phyloP scores from a whole-genome alignment of 2,888 invertebrate species.

The Prosopocoilus inquinatus region DNA sequence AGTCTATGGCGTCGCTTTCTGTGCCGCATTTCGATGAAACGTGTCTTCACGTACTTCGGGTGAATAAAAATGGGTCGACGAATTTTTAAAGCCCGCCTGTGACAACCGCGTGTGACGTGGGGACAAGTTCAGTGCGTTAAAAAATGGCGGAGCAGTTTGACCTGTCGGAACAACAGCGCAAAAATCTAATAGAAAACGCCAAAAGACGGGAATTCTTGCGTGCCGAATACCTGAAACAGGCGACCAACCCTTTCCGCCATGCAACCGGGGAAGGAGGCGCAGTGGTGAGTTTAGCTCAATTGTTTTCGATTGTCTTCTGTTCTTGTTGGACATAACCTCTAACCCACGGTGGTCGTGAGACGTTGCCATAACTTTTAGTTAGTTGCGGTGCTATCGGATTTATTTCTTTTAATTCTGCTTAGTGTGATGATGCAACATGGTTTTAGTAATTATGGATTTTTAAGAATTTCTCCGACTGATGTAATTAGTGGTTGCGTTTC shows the following conservation, averaged over 20 bases:
- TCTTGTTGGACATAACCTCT: slow-evolving; percentile 16
- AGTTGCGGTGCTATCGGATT: too few relatives aligned
- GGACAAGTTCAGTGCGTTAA: slow-evolving; percentile 8
- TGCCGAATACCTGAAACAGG: slow-evolving; percentile 69
- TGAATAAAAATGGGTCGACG: background rate
- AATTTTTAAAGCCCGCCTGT: background rate
- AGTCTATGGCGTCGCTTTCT: background rate
- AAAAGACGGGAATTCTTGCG: slow-evolving; percentile 61
- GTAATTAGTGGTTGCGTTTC: too few relatives aligned
- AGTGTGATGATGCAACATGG: too few relatives aligned
- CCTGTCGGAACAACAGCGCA: slow-evolving; percentile 53
- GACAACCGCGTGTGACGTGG: background rate
- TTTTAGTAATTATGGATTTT: too few relatives aligned
- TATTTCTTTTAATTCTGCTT: too few relatives aligned
- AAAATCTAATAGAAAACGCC: slow-evolving; percentile 60
- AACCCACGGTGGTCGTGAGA: background rate
- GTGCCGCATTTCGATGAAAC: background rate
- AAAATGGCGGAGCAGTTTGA: slow-evolving; percentile 55
- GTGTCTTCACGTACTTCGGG: background rate
- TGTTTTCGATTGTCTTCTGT: slow-evolving; percentile 2
- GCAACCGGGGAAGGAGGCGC: slow-evolving; percentile 64
- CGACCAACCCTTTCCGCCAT: slow-evolving; percentile 70
- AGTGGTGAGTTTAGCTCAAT: slow-evolving; percentile 65
- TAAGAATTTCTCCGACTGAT: too few relatives aligned
- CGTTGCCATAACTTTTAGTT: background rate